phyloP scores from a whole-genome alignment of 2,888 invertebrate genomes.

The Macrophya alboannulata region DNA sequence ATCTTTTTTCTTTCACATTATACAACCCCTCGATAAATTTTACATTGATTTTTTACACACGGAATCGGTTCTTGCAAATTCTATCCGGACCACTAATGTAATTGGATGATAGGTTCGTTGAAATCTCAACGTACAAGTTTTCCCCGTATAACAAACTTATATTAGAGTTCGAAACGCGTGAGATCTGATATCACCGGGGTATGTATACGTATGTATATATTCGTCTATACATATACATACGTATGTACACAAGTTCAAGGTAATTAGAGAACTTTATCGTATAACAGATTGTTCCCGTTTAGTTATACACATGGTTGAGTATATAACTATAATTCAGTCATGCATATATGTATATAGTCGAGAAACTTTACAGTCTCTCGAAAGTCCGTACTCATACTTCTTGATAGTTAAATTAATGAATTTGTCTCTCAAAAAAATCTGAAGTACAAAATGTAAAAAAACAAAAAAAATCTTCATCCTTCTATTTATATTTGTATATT shows the following conservation, averaged over 20 bases:
- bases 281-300: constrained; percentile 45
- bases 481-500: neutral
- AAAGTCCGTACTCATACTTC: neutral
- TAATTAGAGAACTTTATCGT: constrained; percentile 32
- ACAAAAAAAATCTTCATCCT: neutral
- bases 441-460: neutral
- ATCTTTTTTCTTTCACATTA: too few species aligned
- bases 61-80: too few species aligned
- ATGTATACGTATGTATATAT: neutral
- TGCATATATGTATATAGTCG: neutral
- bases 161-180: neutral
- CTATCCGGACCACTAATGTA: too few species aligned
- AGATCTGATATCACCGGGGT: neutral
- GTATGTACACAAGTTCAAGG: constrained; percentile 2
- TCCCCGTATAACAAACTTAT: neutral
- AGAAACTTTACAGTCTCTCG: neutral
- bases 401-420: neutral
- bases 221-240: too few species aligned
- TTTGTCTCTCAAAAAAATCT: neutral
- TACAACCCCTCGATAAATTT: too few species aligned
- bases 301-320: constrained; percentile 27
- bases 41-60: too few species aligned
- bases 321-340: neutral
- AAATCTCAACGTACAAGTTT: neutral
- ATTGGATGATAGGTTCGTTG: neutral